Evolutionary conservation across 2,888 invertebrate genomes (phyloP).

Genomic region (Hanleya hanleyi): DNA sequence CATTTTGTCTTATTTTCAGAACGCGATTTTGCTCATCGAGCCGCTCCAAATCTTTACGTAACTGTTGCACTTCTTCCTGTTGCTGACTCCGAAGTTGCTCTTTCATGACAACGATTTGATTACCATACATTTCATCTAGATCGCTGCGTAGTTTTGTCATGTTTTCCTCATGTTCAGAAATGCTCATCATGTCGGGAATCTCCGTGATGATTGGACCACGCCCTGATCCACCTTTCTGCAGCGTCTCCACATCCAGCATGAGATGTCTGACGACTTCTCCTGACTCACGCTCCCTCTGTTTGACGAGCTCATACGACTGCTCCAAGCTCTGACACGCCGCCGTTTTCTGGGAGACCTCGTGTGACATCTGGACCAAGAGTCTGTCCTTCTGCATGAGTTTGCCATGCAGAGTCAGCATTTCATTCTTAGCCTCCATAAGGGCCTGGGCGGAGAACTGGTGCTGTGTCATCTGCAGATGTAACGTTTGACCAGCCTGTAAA

Average conservation of each 20-base stretch:
- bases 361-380: constrained; percentile 38
- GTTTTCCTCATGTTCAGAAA: neutral
- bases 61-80: neutral
- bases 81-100: constrained; percentile 27
- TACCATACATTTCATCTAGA: constrained; percentile 48
- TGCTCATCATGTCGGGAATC: neutral
- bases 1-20: neutral
- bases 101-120: constrained; percentile 46
- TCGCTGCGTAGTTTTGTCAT: constrained; percentile 30
- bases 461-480: constrained; percentile 55
- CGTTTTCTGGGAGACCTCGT: neutral
- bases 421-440: constrained; percentile 63
- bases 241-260: neutral
- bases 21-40: neutral
- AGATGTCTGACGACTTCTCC: neutral
- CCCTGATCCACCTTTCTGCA: neutral
- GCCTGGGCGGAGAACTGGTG: constrained; percentile 55
- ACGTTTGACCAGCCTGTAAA: constrained; percentile 60
- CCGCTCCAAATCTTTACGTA: neutral
- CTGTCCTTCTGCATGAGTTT: constrained; percentile 48
- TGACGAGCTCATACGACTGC: neutral
- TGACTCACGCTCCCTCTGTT: neutral
- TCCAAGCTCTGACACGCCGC: neutral
- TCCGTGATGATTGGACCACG: neutral
- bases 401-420: constrained; percentile 61